phyloP scores from a whole-genome alignment of 2,113 vertebrate species.

The Copsychus sechellarum region DNA sequence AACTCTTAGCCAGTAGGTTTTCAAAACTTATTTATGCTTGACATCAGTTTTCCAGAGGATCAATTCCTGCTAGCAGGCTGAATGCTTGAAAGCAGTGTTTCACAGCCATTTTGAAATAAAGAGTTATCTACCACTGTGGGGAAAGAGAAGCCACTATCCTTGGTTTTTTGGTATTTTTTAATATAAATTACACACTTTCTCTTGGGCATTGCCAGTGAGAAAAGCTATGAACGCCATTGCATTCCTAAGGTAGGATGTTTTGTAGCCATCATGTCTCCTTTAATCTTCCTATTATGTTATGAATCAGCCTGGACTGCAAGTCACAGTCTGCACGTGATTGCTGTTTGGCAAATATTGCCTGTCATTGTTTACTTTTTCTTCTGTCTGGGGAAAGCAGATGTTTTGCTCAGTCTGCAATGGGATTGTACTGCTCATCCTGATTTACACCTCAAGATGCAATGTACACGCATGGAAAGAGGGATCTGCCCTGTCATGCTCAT shows the following conservation, averaged over 20 bases:
- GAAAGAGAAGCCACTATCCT: neutral
- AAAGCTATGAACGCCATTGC: neutral
- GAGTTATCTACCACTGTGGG: neutral
- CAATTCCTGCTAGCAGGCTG: neutral
- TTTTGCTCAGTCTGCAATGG: neutral
- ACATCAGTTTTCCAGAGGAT: neutral
- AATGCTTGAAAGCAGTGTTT: neutral
- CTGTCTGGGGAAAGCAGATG: neutral
- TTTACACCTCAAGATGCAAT: neutral
- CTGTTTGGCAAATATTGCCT: neutral
- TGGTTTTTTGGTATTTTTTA: neutral
- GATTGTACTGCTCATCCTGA: neutral
- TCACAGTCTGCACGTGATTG: neutral
- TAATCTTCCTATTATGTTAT: neutral
- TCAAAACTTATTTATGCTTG: neutral
- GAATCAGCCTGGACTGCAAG: neutral
- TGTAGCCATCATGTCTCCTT: neutral
- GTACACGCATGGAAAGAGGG: fast-evolving
- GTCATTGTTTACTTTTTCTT: neutral
- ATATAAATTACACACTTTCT: neutral
- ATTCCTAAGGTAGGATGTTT: neutral
- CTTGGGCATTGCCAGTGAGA: neutral
- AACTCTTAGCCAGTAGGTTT: neutral
- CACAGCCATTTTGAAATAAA: neutral
- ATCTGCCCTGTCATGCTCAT: neutral